Conservation (phyloP, 2,888 invertebrate genomes). For the Periphyllus acericola region DNA sequence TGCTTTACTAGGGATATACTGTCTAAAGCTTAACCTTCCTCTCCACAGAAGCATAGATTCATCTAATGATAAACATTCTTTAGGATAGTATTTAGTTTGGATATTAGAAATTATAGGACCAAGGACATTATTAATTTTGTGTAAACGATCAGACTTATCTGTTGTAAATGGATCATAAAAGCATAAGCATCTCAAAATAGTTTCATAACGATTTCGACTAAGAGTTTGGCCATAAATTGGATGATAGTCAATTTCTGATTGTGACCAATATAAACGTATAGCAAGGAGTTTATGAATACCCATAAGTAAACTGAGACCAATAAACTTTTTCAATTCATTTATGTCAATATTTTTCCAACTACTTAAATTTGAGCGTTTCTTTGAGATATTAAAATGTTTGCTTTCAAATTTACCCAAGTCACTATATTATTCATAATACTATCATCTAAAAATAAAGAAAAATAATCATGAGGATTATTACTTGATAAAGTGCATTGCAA, state of each 20-base stretch:
- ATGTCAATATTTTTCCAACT: constrained; percentile 1
- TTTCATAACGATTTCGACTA: neutral
- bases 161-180: neutral
- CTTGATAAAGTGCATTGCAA: neutral
- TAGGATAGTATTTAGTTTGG: constrained; percentile 4
- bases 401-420: constrained; percentile 1
- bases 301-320: constrained; percentile 8
- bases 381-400: neutral
- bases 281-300: neutral
- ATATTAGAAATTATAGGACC: neutral
- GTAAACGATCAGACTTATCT: constrained; percentile 17
- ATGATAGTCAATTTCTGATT: constrained; percentile 13
- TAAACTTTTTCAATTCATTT: constrained; percentile 1
- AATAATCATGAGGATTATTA: neutral
- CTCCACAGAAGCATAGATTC: constrained; percentile 8
- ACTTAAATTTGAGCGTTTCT: neutral
- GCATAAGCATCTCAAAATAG: neutral
- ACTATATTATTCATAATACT: neutral
- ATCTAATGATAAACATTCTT: constrained; percentile 1
- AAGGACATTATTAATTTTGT: neutral
- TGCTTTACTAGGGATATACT: neutral
- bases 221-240: neutral
- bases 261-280: neutral
- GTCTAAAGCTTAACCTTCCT: neutral
- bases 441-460: neutral